Percentiles rank a stretch among this genome's conserved stretches.
These are phyloP conservation scores for Panurus biarmicus DNA, from an alignment of 2,113 vertebrate genomes.

Conservation along the genomic window DNA sequence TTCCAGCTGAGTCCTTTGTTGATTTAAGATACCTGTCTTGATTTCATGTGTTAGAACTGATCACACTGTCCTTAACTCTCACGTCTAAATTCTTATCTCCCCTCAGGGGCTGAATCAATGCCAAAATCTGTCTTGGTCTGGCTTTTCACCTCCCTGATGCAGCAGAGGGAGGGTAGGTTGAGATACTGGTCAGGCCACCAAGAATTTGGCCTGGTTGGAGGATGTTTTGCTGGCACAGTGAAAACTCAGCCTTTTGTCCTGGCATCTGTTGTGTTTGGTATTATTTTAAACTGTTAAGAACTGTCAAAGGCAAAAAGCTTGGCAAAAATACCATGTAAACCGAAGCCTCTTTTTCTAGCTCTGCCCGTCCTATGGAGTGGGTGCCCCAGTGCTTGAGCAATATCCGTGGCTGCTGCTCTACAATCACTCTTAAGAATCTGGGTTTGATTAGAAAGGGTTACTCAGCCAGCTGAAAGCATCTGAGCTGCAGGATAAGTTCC, in stretches of 20 bases:
- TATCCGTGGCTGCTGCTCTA: neutral
- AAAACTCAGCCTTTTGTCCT: neutral
- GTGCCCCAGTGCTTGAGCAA: conserved; percentile 21
- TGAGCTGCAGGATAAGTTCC: neutral
- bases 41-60: neutral
- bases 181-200: neutral
- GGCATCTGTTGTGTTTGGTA: neutral
- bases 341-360: neutral
- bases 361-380: conserved; percentile 6
- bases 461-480: neutral
- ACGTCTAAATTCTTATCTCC: neutral
- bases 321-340: neutral
- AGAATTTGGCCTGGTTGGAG: neutral
- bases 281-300: neutral
- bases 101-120: neutral
- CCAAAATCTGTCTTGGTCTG: neutral
- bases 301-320: conserved; percentile 14
- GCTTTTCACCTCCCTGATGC: neutral
- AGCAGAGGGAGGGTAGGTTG: neutral
- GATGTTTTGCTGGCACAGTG: neutral
- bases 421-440: neutral
- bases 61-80: neutral
- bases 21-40: neutral
- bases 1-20: neutral
- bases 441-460: neutral